Evolutionary conservation across 2,888 invertebrate species (phyloP), one percentile per base, ranked within the genome.

Genomic region (Endotricha flammealis): DNA sequence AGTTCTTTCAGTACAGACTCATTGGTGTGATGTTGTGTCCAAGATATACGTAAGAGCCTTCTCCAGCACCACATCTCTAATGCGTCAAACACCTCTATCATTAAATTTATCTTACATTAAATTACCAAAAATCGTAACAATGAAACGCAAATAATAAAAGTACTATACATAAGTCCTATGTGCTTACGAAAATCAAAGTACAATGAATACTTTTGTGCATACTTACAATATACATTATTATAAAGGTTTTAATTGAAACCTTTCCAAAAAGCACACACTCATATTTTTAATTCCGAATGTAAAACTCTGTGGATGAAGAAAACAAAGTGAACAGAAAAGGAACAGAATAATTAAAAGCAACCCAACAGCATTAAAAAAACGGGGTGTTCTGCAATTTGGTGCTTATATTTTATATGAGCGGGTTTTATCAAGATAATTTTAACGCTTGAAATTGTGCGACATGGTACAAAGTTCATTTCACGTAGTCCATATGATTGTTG

Each of bases 361-460:
- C 32, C 11, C 25, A 33, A 25, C 32, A 25, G 24, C 17, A 33
- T 20, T 29, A 25, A 41, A 41, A 43, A 42, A 36, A 11, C 28
- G 12, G 29, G 20, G 6, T 20, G 20, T 7, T 20, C 32, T 27
- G 25, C 32, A 29, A 41, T 36, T 30, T 38, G 34, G 34, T 22
- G 20, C 24, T 24, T 36, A 35, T 30, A 36, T 14, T 23, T 24
- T 36, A 35, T 30, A 36, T 14, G 36, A 38, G 38, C 28, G 30
- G n/a, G 40, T 42, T 43, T 41, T 32, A 32, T 36, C 35, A 32
- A 38, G 36, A 38, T 41, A 39, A 41, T 38, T 7, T 20, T n/a
- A n/a, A 6, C 32, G 31, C 27, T 39, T 32, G 14, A 33, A 8
- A 9, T 14, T 16, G 16, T 17, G 25, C 17, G 32, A 11, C 27